Evolutionary conservation across 2,888 invertebrate genomes (phyloP).

Genomic region (Ennomos erosarius): DNA sequence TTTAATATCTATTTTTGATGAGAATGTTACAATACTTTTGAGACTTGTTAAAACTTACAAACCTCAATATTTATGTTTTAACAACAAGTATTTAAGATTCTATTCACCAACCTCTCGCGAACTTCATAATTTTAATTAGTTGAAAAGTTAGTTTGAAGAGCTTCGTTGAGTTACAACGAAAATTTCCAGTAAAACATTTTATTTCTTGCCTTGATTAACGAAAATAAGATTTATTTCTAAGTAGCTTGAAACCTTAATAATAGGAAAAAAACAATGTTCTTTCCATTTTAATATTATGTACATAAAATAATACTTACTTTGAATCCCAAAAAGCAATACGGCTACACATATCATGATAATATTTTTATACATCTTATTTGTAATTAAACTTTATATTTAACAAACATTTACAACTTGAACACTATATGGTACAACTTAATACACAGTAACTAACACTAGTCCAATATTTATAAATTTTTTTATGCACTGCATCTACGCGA

Average conservation of each 20-base stretch:
- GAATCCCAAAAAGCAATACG: slow-evolving; percentile 51
- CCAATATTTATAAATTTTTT: slow-evolving; percentile 7
- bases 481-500: slow-evolving; percentile 21
- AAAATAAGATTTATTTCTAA: no score
- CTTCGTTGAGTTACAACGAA: slow-evolving; percentile 5
- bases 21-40: slow-evolving; percentile 5
- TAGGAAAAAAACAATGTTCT: no score
- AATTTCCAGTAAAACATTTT: slow-evolving; percentile 6
- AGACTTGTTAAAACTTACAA: slow-evolving; percentile 7
- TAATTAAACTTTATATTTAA: slow-evolving; percentile 37
- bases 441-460: slow-evolving; percentile 37
- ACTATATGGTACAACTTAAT: slow-evolving; percentile 30
- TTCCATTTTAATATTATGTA: slow-evolving; percentile 1
- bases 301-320: slow-evolving; percentile 49
- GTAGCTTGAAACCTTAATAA: no score
- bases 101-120: slow-evolving; percentile 22
- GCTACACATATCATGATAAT: slow-evolving; percentile 48
- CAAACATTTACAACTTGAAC: slow-evolving; percentile 41
- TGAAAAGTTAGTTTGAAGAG: slow-evolving; percentile 14
- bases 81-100: slow-evolving; percentile 26
- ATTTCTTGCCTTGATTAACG: not conserved
- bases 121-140: slow-evolving; percentile 30
- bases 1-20: not conserved
- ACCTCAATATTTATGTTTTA: slow-evolving; percentile 16
- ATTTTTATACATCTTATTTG: slow-evolving; percentile 50